These are phyloP conservation scores for Habroteleia sp. DNA, from an alignment of 2,888 invertebrate species.

Conservation along the genomic window DNA sequence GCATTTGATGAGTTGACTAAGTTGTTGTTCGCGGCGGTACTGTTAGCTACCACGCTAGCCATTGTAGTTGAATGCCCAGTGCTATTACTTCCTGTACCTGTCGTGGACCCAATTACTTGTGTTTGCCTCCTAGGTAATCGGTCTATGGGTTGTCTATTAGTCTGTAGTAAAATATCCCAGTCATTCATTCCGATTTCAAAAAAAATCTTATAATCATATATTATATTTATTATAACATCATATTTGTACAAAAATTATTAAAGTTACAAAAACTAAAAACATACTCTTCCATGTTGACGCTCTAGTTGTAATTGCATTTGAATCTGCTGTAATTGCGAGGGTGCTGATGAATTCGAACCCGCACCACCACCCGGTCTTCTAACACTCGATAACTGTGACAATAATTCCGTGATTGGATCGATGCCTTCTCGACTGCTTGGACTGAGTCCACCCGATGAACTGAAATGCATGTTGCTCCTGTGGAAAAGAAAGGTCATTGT, in stretches of 20 bases:
- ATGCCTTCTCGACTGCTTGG: conserved; percentile 96
- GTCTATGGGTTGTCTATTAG: conserved; percentile 93
- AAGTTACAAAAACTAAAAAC: conserved; percentile 56
- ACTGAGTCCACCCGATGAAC: conserved; percentile 92
- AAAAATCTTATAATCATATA: background rate
- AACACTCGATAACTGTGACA: conserved; percentile 97
- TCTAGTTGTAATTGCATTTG: conserved; percentile 97
- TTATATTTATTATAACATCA: no score
- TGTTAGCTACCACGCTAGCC: conserved; percentile 77
- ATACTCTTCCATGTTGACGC: conserved; percentile 90
- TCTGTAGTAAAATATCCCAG: conserved; percentile 80
- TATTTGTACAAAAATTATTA: no score
- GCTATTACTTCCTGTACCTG: conserved; percentile 80
- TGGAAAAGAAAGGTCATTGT: conserved; percentile 7
- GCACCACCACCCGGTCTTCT: conserved; percentile 85
- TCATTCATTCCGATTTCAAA: conserved; percentile 1
- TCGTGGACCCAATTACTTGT: conserved; percentile 82
- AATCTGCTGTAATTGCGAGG: conserved; percentile 93
- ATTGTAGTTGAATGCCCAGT: conserved; percentile 77
- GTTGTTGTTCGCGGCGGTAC: conserved; percentile 78
- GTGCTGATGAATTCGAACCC: conserved; percentile 82
- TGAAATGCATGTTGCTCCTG: conserved; percentile 95
- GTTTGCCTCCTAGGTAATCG: conserved; percentile 92
- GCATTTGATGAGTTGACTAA: conserved; percentile 71
- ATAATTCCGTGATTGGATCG: conserved; percentile 97